Evolutionary conservation across 1,140 invertebrate genomes (phyloP), one percentile per base, ranked within the genome.

Genomic region (Drosophila dunni): DNA sequence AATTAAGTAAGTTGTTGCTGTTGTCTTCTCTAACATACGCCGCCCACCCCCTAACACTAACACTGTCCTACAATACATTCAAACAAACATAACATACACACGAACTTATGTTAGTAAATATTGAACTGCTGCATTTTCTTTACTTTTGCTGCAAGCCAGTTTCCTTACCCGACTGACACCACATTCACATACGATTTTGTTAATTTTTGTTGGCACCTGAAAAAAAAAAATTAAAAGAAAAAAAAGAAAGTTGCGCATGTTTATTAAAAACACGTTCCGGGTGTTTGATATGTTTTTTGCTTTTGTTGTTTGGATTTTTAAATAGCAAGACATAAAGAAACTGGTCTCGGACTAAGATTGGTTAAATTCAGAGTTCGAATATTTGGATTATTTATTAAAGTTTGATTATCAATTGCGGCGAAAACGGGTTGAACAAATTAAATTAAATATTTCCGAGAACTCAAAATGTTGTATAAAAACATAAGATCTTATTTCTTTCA

Each of bases 211-310:
- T 51, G 57, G 66, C 74, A 46, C 63, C 56, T 29, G 3, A 29
- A 29, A 29, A 29, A 29, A 29, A 29, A 29, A 29, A 29, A 29
- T 5, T 5, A 29, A 29, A 29, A 29, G 24, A 29, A 68, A 68
- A 85, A 86, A 86, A 86, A 88, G 82, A 86, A 86, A 86, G 82
- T 82, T 88, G 82, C 72, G 83, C 82, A 82, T 86, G 79, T 77
- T 88, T 86, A 86, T 81, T 86, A 60, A 79, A 88, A 86, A 86
- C 82, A 82, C 76, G 82, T 86, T 86, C 71, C 67, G 60, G 20
- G 58, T 42, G 58, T 70, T 70, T 51, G 71, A 74, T 69, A 48
- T 62, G 34, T 40, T 79, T 63, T 53, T 62, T 44, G 36, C 40
- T 50, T 34, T 29, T 50, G 10, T 29, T 29, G 24, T 29, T 29